phyloP scores from a whole-genome alignment of 2,797 vertebrate species.

The Pangasius macronema region DNA sequence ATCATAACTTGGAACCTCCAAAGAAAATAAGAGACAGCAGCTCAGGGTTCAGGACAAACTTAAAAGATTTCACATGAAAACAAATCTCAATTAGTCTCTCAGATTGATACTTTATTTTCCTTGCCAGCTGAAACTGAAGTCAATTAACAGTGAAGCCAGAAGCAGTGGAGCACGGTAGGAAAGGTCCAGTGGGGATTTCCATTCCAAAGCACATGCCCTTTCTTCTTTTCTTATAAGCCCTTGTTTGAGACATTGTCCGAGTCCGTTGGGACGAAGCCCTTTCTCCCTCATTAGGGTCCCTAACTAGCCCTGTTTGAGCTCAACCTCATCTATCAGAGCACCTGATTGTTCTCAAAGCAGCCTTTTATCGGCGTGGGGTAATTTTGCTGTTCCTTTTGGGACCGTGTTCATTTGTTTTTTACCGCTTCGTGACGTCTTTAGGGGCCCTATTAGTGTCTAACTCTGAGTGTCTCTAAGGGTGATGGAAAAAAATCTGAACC shows the following conservation, averaged over 20 bases:
- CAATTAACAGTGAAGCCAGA: slow-evolving; percentile 44
- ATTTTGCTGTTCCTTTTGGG: slow-evolving; percentile 50
- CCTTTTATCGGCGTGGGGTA: slow-evolving; percentile 43
- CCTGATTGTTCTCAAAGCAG: slow-evolving; percentile 47
- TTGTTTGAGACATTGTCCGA: slow-evolving; percentile 42
- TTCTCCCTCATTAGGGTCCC: slow-evolving; percentile 57
- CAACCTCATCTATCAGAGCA: slow-evolving; percentile 53
- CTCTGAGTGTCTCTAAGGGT: slow-evolving; percentile 55
- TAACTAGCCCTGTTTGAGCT: slow-evolving; percentile 54
- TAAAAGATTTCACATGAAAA: slow-evolving; percentile 38
- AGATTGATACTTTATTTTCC: slow-evolving; percentile 52
- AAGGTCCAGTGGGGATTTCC: slow-evolving; percentile 41
- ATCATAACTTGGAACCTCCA: slow-evolving; percentile 47
- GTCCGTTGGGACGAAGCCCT: slow-evolving; percentile 50
- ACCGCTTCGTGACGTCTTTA: slow-evolving; percentile 50
- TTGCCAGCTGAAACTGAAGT: slow-evolving; percentile 45
- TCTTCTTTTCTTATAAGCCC: slow-evolving; percentile 45
- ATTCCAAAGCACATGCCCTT: slow-evolving; percentile 43
- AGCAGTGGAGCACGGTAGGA: slow-evolving; percentile 39
- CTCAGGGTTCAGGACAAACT: slow-evolving; percentile 19
- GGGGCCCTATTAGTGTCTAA: slow-evolving; percentile 58
- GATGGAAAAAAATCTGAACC: slow-evolving; percentile 60
- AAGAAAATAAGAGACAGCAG: slow-evolving; percentile 45
- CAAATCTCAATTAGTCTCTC: slow-evolving; percentile 48
- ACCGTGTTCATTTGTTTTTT: slow-evolving; percentile 48